Evolutionary conservation across 2,888 invertebrate genomes (phyloP).

Genomic region (Biston stratarius): DNA sequence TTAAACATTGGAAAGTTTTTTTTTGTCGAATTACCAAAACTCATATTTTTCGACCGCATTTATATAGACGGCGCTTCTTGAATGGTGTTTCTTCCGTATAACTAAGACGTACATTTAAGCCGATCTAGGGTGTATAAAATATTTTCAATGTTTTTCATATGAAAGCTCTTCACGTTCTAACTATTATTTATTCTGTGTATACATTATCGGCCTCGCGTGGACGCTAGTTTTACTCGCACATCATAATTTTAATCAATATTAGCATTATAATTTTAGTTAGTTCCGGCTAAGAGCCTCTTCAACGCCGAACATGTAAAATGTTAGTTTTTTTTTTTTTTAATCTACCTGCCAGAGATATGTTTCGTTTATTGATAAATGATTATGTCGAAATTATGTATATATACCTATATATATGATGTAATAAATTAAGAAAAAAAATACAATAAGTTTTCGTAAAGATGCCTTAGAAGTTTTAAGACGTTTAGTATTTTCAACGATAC

Average conservation of each 20-base stretch:
- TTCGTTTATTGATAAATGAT: slow-evolving; percentile 76
- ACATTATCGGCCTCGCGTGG: slow-evolving; percentile 52
- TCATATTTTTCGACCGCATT: not conserved
- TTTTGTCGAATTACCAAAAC: slow-evolving; percentile 80
- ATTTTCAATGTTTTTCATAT: slow-evolving; percentile 2
- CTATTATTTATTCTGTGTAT: slow-evolving; percentile 13
- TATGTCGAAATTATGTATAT: slow-evolving; percentile 85
- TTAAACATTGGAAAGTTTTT: slow-evolving; percentile 48
- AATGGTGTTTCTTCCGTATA: not conserved
- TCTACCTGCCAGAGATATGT: slow-evolving; percentile 77
- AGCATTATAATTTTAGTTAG: slow-evolving; percentile 65
- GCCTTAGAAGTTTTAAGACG: slow-evolving; percentile 81
- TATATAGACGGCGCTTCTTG: not conserved
- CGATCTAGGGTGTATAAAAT: slow-evolving; percentile 10
- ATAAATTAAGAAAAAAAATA: slow-evolving; percentile 84
- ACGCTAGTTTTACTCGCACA: slow-evolving; percentile 58
- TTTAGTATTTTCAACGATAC: slow-evolving; percentile 65
- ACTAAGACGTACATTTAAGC: slow-evolving; percentile 9
- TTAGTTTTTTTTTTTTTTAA: slow-evolving; percentile 63
- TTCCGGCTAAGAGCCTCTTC: slow-evolving; percentile 62
- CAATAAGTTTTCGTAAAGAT: slow-evolving; percentile 83
- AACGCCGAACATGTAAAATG: slow-evolving; percentile 41
- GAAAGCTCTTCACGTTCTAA: not conserved
- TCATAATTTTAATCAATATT: slow-evolving; percentile 55
- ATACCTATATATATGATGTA: slow-evolving; percentile 84